These are phyloP conservation scores for Andrena minutula DNA, from an alignment of 2,888 invertebrate genomes.

Conservation along the genomic window DNA sequence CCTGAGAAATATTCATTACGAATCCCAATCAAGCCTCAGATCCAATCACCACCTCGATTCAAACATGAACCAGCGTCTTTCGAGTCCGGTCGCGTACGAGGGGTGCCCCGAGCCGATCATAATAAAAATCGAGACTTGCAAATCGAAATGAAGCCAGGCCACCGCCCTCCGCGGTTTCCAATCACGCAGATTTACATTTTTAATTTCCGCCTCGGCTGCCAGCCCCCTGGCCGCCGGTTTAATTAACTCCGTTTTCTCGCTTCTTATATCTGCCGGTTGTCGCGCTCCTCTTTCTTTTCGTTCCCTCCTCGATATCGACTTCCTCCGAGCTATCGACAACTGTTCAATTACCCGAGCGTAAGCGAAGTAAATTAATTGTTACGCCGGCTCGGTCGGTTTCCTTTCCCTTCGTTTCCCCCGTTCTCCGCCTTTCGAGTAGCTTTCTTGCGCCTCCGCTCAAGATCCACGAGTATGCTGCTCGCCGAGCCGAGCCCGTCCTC, in stretches of 20 bases:
- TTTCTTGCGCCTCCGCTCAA: conserved; percentile 14
- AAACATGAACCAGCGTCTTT: conserved; percentile 2
- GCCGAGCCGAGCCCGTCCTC: conserved; percentile 42
- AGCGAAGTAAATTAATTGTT: conserved; percentile 79
- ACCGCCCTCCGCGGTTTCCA: conserved; percentile 71
- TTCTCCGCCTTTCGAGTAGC: conserved; percentile 25
- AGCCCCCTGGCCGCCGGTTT: conserved; percentile 71
- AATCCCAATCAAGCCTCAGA: neutral
- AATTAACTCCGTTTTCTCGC: conserved; percentile 80
- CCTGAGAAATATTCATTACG: no score
- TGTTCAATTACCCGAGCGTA: conserved; percentile 79
- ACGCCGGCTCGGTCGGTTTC: conserved; percentile 57
- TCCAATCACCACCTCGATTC: neutral
- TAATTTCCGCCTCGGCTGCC: conserved; percentile 76
- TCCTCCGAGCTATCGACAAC: conserved; percentile 74
- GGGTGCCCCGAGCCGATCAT: conserved; percentile 52
- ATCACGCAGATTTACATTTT: conserved; percentile 81
- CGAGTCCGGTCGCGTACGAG: conserved; percentile 49
- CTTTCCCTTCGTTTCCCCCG: conserved; percentile 24
- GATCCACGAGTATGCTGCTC: conserved; percentile 55
- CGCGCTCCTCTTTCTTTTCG: conserved; percentile 50
- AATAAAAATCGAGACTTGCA: conserved; percentile 66
- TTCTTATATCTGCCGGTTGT: conserved; percentile 74
- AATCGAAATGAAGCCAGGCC: conserved; percentile 49
- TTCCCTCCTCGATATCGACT: conserved; percentile 57